Evolutionary conservation across 1,140 invertebrate species (phyloP).

Genomic region (Drosophila neocordata): DNA sequence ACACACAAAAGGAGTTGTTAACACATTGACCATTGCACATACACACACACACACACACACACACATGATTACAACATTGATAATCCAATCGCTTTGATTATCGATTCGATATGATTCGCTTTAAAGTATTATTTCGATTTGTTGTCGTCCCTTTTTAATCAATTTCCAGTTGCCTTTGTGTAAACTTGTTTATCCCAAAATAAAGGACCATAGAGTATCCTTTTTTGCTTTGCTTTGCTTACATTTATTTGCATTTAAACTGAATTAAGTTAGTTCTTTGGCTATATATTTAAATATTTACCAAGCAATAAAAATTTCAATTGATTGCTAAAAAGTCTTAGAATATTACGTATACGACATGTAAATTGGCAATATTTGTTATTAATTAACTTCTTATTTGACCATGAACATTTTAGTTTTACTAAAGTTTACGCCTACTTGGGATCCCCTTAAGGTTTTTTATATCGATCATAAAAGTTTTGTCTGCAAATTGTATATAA

Average conservation of each 20-base stretch:
- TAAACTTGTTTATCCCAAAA: slow-evolving; percentile 30
- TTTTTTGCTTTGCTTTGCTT: slow-evolving; percentile 9
- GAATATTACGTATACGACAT: slow-evolving; percentile 16
- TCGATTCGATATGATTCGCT: slow-evolving; percentile 11
- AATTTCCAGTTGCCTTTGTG: slow-evolving; percentile 56
- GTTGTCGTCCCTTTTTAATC: slow-evolving; percentile 60
- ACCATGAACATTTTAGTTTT: too few species aligned
- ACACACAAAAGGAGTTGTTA: slow-evolving; percentile 2
- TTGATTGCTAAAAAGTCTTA: neutral
- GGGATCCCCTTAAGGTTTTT: neutral
- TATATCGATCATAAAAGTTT: neutral
- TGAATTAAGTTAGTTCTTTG: neutral
- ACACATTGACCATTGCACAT: neutral
- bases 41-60: too few species aligned
- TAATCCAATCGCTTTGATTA: slow-evolving; percentile 56
- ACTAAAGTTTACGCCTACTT: neutral
- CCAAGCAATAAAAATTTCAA: neutral
- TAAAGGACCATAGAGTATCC: slow-evolving; percentile 25
- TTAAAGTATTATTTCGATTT: slow-evolving; percentile 48
- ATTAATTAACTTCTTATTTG: neutral
- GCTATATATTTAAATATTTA: neutral
- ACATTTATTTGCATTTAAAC: slow-evolving; percentile 21
- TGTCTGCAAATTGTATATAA: too few species aligned
- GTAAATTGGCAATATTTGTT: slow-evolving; percentile 27
- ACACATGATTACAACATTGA: slow-evolving; percentile 21